Conservation (phyloP, 2,888 invertebrate genomes). For the Lasiommata megera region DNA sequence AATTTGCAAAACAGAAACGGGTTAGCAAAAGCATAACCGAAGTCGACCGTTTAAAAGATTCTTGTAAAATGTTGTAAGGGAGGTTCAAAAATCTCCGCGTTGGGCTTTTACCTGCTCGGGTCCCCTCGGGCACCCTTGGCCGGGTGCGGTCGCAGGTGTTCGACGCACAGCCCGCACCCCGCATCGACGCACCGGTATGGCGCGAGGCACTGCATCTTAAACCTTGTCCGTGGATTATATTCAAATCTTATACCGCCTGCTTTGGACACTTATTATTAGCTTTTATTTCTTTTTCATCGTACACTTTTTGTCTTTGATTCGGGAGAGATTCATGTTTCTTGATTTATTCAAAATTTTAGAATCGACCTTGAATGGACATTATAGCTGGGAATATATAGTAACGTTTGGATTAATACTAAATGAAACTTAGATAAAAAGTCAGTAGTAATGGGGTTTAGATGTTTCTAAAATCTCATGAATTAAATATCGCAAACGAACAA, state of each 20-base stretch:
- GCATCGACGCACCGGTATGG: conserved; percentile 25
- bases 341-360: too few species aligned
- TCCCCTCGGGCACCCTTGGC: conserved; percentile 65
- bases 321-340: too few species aligned
- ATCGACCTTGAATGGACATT: too few species aligned
- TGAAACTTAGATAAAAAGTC: too few species aligned
- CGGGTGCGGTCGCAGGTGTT: conserved; percentile 75
- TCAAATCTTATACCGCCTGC: conserved; percentile 13
- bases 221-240: conserved; percentile 17
- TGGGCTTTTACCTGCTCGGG: conserved; percentile 69
- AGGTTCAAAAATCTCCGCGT: conserved; percentile 27
- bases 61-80: conserved; percentile 12
- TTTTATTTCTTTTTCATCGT: not conserved
- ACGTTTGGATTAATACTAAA: too few species aligned
- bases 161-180: conserved; percentile 45
- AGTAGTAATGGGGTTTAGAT: too few species aligned
- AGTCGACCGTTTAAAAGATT: conserved; percentile 26
- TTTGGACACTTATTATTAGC: not conserved
- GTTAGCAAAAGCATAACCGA: conserved; percentile 22
- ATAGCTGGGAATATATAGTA: too few species aligned
- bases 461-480: too few species aligned
- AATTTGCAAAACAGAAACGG: conserved; percentile 13
- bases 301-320: too few species aligned
- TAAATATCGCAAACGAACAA: too few species aligned
- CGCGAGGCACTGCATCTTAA: conserved; percentile 27